Base-by-base conservation (phyloP, 1,140 invertebrate species). In the Periplaneta americana region DNA sequence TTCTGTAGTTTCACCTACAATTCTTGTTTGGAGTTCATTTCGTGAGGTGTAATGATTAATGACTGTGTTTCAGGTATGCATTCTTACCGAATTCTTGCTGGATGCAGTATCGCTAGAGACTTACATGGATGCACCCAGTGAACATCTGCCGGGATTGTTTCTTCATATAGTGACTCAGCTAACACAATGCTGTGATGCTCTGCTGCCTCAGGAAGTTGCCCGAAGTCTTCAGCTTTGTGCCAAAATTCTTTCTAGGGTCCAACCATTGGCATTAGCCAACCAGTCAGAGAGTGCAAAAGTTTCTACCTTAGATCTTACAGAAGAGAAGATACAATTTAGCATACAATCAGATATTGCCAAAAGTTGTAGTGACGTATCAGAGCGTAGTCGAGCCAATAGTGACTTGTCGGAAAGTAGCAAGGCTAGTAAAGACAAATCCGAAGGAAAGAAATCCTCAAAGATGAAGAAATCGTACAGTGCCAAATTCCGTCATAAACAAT, bases 101-200 rank as follows among this genome's bases (percentile, higher is more conserved):
- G 95, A 96, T 83, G 92, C 94, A 9, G 92, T 97, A 1, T 94
- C 95, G 0, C 88, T 96, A 76, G 96, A 97, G 86, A 93, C 94
- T 34, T 96, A 94, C 84, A 89, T 92, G 36, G 95, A 96, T 85
- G 96, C 93, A 18, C 93, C 94, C n/a, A 93, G 93, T 10, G 93
- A 96, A 83, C 94, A 96, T 86, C 86, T 96, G 18, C 95, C 95
- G 10, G 91, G 92, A 81, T 89, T 96, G 66, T 93, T 96, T 84
- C 88, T 92, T 74, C 90, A 93, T 81, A 91, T 96, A 39, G 90
- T 92, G 5, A 89, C 88, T 79, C 90, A 92, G 82, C 85, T 95
- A 18, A 92, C 91, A 0, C 84, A 88, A 28, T 89, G 92, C 84
- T 91, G 93, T 83, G 88, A 91, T 48, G 85, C 88, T 57, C 85